These are phyloP conservation scores for Potorous gilbertii DNA, from an alignment of 2,797 vertebrate species.

Conservation along the genomic window DNA sequence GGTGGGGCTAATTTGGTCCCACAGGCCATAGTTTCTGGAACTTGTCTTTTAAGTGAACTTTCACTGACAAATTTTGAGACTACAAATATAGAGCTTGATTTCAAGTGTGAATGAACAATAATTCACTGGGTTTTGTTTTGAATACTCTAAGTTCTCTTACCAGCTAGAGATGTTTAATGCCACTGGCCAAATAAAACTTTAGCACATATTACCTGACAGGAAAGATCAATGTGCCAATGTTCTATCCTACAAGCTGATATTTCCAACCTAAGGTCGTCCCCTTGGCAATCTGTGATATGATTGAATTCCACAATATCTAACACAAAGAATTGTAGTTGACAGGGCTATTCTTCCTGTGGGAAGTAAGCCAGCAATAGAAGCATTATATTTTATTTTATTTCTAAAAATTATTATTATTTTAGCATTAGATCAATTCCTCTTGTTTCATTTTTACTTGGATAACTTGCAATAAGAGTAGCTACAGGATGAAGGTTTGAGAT, in stretches of 20 bases:
- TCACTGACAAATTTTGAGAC: neutral
- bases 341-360: neutral
- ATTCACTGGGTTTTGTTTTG: neutral
- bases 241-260: neutral
- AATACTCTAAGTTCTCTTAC: neutral
- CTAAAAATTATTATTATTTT: neutral
- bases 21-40: neutral
- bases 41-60: neutral
- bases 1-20: neutral
- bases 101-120: neutral
- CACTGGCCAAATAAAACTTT: neutral
- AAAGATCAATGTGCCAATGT: neutral
- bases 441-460: neutral
- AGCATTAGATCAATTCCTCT: neutral
- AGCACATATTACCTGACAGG: neutral
- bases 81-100: neutral
- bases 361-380: neutral
- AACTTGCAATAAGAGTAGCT: neutral
- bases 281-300: neutral
- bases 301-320: neutral
- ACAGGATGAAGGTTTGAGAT: neutral
- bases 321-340: neutral
- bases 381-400: neutral
- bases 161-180: neutral
- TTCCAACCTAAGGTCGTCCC: neutral